Conservation (phyloP, 2,888 invertebrate genomes). For the Calephelis perditalis region DNA sequence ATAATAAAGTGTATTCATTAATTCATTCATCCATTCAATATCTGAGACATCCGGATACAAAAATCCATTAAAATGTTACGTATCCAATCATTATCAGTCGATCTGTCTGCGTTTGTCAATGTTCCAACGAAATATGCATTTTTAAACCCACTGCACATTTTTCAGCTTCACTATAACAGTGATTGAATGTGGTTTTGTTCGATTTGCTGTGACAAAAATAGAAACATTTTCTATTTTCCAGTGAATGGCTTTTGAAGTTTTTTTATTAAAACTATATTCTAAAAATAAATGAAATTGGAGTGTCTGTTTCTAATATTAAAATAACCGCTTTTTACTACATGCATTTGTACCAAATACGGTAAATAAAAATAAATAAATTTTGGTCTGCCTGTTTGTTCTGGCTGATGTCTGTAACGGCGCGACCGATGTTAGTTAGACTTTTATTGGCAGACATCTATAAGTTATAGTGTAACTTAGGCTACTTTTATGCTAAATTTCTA, state of each 20-base stretch:
- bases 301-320: too few species aligned
- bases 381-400: too few species aligned
- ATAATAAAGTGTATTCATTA: too few species aligned
- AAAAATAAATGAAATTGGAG: not conserved
- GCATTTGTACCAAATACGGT: too few species aligned
- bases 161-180: slow-evolving; percentile 9
- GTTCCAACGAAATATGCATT: slow-evolving; percentile 11
- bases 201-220: slow-evolving; percentile 7
- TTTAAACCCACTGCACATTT: slow-evolving; percentile 4
- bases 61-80: slow-evolving; percentile 9
- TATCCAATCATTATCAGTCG: slow-evolving; percentile 2
- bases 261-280: not conserved
- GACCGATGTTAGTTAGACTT: too few species aligned
- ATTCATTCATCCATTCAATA: not conserved
- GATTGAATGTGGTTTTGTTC: slow-evolving; percentile 12
- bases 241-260: slow-evolving; percentile 3
- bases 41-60: slow-evolving; percentile 1
- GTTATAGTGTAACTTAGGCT: too few species aligned
- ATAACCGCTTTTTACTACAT: too few species aligned
- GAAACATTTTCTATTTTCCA: slow-evolving; percentile 1
- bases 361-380: too few species aligned
- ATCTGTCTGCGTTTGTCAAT: slow-evolving; percentile 12
- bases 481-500: too few species aligned
- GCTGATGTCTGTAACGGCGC: too few species aligned
- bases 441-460: too few species aligned